Conservation (phyloP, 2,797 vertebrate genomes). For the Leptoclinus maculatus region DNA sequence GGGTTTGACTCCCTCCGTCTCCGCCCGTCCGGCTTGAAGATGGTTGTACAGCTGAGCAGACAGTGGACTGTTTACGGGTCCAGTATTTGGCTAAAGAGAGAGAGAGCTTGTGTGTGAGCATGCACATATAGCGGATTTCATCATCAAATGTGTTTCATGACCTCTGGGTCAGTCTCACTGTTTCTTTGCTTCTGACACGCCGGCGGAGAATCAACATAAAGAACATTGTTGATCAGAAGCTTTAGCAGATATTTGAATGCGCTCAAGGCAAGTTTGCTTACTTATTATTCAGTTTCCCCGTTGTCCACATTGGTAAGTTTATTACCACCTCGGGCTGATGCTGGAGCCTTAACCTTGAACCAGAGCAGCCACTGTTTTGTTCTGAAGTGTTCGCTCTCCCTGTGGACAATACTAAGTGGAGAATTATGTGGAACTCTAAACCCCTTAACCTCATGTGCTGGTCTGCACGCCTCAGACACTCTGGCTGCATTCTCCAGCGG, state of each 20-base stretch:
- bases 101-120: background rate
- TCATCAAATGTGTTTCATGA: constrained; percentile 37
- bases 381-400: constrained; percentile 55
- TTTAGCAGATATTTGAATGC: background rate
- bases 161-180: constrained; percentile 18
- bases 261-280: background rate
- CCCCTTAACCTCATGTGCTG: constrained; percentile 65
- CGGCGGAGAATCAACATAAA: background rate
- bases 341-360: constrained; percentile 58
- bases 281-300: background rate
- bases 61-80: constrained; percentile 39
- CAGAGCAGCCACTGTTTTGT: constrained; percentile 42
- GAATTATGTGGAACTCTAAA: constrained; percentile 72
- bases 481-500: constrained; percentile 75
- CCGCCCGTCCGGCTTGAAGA: background rate
- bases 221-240: background rate
- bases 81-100: constrained; percentile 3
- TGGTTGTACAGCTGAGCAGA: constrained; percentile 30
- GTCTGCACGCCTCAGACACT: constrained; percentile 75
- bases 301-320: constrained; percentile 10
- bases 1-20: constrained; percentile 19
- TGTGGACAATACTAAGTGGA: constrained; percentile 52
- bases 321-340: constrained; percentile 18
- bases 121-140: constrained; percentile 24
- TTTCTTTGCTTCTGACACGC: constrained; percentile 17